Base-by-base conservation (phyloP, 2,888 invertebrate genomes). In the Patella pellucida region DNA sequence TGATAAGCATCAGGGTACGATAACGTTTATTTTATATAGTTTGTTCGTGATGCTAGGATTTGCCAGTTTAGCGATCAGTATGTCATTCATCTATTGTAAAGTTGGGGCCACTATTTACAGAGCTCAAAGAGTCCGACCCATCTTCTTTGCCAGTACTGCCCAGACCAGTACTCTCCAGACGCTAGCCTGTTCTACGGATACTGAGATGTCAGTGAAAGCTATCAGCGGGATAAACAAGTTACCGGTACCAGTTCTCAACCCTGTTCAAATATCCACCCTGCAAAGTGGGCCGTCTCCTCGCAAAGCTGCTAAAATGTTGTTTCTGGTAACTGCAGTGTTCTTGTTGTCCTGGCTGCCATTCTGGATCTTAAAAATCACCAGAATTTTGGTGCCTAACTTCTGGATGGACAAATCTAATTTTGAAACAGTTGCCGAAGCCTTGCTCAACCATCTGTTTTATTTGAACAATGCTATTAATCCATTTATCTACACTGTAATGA, bases 281-380 rank as follows among this genome's bases (percentile, higher is more conserved):
- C 62, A 16, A 62, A 62, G 12, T 62, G 62, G 62, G 4, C 62
- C 23, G 2, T 50, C 74, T n/a, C 67, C 76, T 31, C 73, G 79
- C 0, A 83, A 83, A 73, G 81, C 84, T 31, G 79, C 84, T 0
- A 83, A 82, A 69, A 77, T 84, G 4, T 67, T 84, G n/a, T 82
- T 82, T 69, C 68, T 80, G 2, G 84, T 84, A 0, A 83, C 83
- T 12, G 74, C 75, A 1, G 80, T 82, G 9, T 84, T 81, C 62
- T 76, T 84, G 52, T 56, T 82, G 1, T 82, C 82, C 0, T 84
- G 82, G 82, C 51, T 81, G 71, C 84, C 84, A 0, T 83, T 83
- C 67, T 79, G 79, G 52, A 68, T 84, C 0, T 50, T 82, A 41
- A 52, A 79, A 12, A 54, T 83, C 12, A 62, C 67, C 50, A 27